phyloP scores from a whole-genome alignment of 2,797 vertebrate species.

The Orientallactaga sibirica region DNA sequence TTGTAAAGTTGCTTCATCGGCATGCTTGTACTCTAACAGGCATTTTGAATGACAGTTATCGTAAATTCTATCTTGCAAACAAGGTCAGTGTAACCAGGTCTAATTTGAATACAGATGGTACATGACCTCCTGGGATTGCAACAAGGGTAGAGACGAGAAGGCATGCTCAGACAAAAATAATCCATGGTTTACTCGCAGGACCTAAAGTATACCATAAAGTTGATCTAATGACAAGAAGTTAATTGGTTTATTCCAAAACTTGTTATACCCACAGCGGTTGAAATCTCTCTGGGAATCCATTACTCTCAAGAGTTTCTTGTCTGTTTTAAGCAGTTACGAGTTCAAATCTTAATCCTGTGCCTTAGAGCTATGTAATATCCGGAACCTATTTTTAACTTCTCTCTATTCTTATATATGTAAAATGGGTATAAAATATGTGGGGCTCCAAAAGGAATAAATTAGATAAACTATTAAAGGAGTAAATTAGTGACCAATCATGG shows the following conservation, averaged over 20 bases:
- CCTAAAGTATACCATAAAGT: conserved; percentile 9
- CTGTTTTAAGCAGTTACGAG: not conserved
- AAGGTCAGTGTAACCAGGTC: not conserved
- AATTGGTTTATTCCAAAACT: not conserved
- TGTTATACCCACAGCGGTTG: not conserved
- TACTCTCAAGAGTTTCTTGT: not conserved
- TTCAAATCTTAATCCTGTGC: not conserved
- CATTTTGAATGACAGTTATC: not conserved
- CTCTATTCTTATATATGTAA: not conserved
- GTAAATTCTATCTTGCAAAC: conserved; percentile 19
- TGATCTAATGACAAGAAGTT: not conserved
- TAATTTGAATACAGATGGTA: not conserved
- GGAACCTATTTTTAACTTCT: not conserved
- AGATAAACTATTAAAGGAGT: not conserved
- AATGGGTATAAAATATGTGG: not conserved
- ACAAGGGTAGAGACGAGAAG: not conserved
- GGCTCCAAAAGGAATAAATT: not conserved
- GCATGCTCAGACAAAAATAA: not conserved
- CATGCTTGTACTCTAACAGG: not conserved
- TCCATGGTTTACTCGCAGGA: not conserved
- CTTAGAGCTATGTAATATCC: not conserved
- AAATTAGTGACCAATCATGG: not conserved
- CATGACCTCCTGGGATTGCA: not conserved
- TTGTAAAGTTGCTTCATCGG: not conserved
- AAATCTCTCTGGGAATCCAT: not conserved